Evolutionary conservation across 2,797 vertebrate genomes (phyloP), one percentile per base, ranked within the genome.

Genomic region (Spea hammondii): DNA sequence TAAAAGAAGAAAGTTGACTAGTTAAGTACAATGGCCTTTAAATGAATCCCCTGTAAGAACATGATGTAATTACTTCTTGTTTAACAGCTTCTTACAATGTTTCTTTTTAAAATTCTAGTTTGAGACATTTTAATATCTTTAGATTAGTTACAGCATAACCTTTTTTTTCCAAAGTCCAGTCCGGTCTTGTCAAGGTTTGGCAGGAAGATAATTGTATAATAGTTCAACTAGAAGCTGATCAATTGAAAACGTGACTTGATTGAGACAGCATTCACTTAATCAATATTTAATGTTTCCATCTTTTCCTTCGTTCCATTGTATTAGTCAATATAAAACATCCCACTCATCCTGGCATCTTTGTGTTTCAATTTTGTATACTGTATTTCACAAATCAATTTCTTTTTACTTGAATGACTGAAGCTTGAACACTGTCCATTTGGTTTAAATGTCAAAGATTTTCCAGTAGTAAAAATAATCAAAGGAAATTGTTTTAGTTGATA

Each of bases 191-290:
- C 65, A 47, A 47, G 59, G 8, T 9, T 48, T 48, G 71, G 47
- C 71, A 62, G 10, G 14, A 73, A 64, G 71, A 73, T 73, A 64
- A 73, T 73, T 73, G 59, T 59, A 32, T 51, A 32, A 64, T 73
- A 73, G 48, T 14, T 73, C 71, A 62, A 32, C 57, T 50, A 62
- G 57, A 50, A 49, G 71, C 59, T 64, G 59, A 64, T 73, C 71
- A 73, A 73, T 73, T 49, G 57, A 60, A 49, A 48, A 64, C 46
- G 51, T 60, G 11, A 32, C 32, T 49, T 6, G 17, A 62, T 49
- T 64, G 13, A 64, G 71, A 73, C 14, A 64, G 71, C 47, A 45
- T 44, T 73, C n/a, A 73, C 50, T 62, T 73, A 51, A 64, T 74
- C 14, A 53, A 69, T 69, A 48, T 50, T 65, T 70, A 65, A 62